phyloP scores from a whole-genome alignment of 2,113 vertebrate genomes.

The Sylvia atricapilla region DNA sequence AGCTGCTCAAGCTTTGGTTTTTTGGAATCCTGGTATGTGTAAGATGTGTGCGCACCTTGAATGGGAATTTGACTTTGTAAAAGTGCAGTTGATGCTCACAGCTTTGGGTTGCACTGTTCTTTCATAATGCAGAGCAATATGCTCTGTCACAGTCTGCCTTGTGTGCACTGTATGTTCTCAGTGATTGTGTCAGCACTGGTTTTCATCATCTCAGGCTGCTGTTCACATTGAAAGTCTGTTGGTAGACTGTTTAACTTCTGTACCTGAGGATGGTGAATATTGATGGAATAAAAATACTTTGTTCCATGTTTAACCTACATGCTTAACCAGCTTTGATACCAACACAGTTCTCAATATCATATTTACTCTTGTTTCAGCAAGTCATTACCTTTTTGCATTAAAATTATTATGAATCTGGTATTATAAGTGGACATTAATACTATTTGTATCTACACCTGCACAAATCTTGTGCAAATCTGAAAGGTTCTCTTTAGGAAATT shows the following conservation, averaged over 20 bases:
- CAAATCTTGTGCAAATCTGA: background rate
- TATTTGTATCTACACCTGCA: background rate
- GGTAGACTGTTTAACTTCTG: background rate
- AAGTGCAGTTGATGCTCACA: background rate
- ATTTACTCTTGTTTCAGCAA: background rate
- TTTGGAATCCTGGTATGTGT: background rate
- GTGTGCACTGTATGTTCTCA: rapidly evolving
- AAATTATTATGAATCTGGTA: background rate
- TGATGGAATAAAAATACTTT: background rate
- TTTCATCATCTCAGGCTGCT: background rate
- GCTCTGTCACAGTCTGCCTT: background rate
- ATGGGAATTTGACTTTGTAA: background rate
- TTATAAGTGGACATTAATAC: background rate
- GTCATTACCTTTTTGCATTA: background rate
- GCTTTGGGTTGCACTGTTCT: background rate
- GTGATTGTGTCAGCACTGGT: background rate
- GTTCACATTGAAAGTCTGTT: background rate
- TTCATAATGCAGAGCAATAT: background rate
- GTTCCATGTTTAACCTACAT: background rate
- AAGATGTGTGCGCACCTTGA: background rate
- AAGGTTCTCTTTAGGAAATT: background rate
- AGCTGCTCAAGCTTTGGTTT: background rate
- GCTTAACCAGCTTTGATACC: background rate
- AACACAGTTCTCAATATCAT: background rate
- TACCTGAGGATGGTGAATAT: background rate